phyloP scores from a whole-genome alignment of 2,113 vertebrate species.

The Chitala chitala region DNA sequence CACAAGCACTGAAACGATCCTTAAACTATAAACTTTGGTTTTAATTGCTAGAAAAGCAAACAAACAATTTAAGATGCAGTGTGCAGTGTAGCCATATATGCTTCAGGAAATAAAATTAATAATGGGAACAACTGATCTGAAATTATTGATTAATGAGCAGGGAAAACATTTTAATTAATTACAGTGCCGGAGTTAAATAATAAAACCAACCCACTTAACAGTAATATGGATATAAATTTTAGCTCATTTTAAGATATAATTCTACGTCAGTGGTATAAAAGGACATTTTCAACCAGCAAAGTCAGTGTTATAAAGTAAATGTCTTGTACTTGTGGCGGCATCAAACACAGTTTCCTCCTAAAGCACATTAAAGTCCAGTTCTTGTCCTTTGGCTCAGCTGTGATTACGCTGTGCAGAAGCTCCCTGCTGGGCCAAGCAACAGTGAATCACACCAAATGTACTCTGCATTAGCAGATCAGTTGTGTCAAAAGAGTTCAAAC shows the following conservation, averaged over 20 bases:
- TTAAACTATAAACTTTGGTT: neutral
- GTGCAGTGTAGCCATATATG: neutral
- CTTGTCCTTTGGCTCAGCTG: neutral
- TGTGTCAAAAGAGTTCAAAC: neutral
- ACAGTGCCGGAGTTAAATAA: slow-evolving; percentile 10
- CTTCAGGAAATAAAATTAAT: neutral
- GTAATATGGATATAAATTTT: slow-evolving; percentile 9
- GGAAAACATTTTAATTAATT: slow-evolving; percentile 20
- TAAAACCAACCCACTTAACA: slow-evolving; percentile 13
- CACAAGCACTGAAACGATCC: slow-evolving; percentile 6
- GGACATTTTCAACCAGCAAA: neutral
- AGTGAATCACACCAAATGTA: neutral
- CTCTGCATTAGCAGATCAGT: neutral
- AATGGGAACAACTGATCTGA: neutral
- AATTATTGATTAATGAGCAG: neutral
- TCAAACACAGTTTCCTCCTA: neutral
- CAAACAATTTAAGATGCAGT: neutral
- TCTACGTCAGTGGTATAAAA: neutral
- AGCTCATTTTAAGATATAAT: neutral
- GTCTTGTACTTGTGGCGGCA: neutral
- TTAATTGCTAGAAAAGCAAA: neutral
- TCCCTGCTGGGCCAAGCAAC: neutral
- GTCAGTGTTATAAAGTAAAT: slow-evolving; percentile 5
- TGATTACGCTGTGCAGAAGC: neutral
- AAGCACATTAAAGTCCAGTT: neutral